A percentile compares a stretch with the other conserved stretches of the same genome.
phyloP scores from a whole-genome alignment of 2,797 vertebrate genomes.

The Tenualosa thibaudeaui region DNA sequence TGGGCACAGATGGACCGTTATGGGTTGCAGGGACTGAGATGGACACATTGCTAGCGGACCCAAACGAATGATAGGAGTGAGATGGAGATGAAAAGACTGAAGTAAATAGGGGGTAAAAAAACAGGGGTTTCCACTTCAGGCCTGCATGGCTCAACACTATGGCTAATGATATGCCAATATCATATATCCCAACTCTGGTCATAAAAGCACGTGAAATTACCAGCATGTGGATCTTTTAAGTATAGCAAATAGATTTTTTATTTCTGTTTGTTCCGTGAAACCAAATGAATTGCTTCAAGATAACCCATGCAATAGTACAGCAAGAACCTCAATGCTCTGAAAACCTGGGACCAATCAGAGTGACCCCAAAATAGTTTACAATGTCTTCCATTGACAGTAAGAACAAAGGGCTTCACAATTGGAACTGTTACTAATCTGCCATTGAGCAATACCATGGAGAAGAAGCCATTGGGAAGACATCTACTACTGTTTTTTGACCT shows the following conservation, averaged over 20 bases:
- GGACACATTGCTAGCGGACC: slow-evolving; percentile 48
- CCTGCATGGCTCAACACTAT: neutral
- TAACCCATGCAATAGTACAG: no score
- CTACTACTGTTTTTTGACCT: slow-evolving; percentile 28
- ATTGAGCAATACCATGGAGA: neutral
- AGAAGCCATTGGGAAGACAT: neutral
- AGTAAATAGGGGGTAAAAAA: slow-evolving; percentile 38
- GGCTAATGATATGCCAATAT: neutral
- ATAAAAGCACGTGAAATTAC: neutral
- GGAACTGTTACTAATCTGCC: neutral
- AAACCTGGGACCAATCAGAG: neutral
- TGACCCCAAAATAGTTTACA: neutral
- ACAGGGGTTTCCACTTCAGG: slow-evolving; percentile 45
- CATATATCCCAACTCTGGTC: neutral
- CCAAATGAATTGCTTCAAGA: no score
- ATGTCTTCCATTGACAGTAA: neutral
- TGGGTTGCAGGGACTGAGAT: slow-evolving; percentile 42
- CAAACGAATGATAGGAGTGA: slow-evolving; percentile 54
- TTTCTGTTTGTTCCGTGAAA: neutral
- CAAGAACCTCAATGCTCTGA: neutral
- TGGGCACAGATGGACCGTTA: slow-evolving; percentile 43
- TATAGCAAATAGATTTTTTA: no score
- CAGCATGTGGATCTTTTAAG: neutral
- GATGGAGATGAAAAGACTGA: slow-evolving; percentile 28
- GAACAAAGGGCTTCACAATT: neutral